Base-by-base conservation (phyloP, 2,888 invertebrate species). In the Drosophila lacicola region DNA sequence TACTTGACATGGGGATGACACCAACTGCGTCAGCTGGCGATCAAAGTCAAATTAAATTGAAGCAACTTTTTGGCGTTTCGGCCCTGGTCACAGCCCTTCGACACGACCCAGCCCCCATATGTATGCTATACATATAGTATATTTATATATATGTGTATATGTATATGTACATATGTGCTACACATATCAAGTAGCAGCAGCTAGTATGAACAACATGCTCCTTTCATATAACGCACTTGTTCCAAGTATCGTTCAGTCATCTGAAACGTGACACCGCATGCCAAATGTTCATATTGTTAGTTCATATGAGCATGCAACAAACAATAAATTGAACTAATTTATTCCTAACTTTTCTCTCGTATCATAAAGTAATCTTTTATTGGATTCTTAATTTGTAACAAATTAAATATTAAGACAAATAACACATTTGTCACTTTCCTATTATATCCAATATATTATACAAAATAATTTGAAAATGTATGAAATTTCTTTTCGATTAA, bases 31-130 rank as follows among this genome's bases (percentile, higher is more conserved):
- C 82, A 83, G 74, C 88, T 82, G 88, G 88, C 86, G 83, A 88
- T 83, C 83, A 83, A 85, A 88, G 88, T 88, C 82, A 83, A 85
- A 88, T 83, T 83, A 83, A 88, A 85, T 83, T 82, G 86, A 74
- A 85, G 80, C 88, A 83, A 80, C 70, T 82, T 85, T 82, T 70
- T 62, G 74, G 53, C 61, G 57, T 56, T 67, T 37, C 45, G 34
- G 36, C 14, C 29, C 47, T 39, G 21, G 37, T 39, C 46, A 54
- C 41, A 60, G 54, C 19, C 19, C 29, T 46, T 19, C 66, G 37
- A 29, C 29, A 8, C 29, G 2, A 29, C 1, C 2, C 39, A 44
- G 44, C n/a, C n/a, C n/a, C 19, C 13, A 63, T n/a, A 64, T 3
- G 37, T 14, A 45, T 39, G 29, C 29, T 29, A 55, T 39, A 51